Conservation (phyloP, 2,888 invertebrate genomes). For the Lamellibrachia satsuma region DNA sequence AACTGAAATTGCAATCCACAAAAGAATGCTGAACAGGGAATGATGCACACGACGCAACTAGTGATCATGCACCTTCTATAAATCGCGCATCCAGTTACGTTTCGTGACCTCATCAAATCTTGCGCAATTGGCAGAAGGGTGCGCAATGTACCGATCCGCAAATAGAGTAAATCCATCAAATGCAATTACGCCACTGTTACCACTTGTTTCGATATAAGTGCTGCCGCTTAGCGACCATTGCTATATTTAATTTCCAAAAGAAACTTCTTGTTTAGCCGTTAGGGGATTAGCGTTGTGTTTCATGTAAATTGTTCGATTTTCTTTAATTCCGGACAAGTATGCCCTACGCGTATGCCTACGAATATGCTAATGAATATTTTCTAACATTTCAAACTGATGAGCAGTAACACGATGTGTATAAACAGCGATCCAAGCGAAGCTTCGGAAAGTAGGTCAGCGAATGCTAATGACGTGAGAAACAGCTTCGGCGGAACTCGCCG, state of each 20-base stretch:
- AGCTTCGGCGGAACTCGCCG: background rate
- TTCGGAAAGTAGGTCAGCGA: background rate
- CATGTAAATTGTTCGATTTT: background rate
- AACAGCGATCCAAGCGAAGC: background rate
- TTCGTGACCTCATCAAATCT: too few relatives aligned
- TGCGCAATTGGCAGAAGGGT: too few relatives aligned
- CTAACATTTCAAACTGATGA: background rate
- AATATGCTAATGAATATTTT: background rate
- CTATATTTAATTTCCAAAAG: background rate
- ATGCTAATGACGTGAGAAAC: constrained; percentile 12
- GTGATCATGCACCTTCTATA: too few relatives aligned
- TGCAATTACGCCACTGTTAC: too few relatives aligned
- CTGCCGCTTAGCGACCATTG: background rate
- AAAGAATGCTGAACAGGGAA: too few relatives aligned
- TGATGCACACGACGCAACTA: too few relatives aligned
- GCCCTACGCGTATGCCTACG: background rate
- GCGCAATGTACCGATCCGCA: too few relatives aligned
- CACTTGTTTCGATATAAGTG: background rate
- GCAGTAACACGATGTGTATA: background rate
- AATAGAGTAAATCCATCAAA: too few relatives aligned
- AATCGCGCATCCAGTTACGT: too few relatives aligned
- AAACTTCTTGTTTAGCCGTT: background rate
- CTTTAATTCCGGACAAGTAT: background rate
- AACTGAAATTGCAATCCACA: too few relatives aligned
- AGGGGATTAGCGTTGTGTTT: background rate